Evolutionary conservation across 2,888 invertebrate genomes (phyloP).

Genomic region (Asteroscopus sphinx): DNA sequence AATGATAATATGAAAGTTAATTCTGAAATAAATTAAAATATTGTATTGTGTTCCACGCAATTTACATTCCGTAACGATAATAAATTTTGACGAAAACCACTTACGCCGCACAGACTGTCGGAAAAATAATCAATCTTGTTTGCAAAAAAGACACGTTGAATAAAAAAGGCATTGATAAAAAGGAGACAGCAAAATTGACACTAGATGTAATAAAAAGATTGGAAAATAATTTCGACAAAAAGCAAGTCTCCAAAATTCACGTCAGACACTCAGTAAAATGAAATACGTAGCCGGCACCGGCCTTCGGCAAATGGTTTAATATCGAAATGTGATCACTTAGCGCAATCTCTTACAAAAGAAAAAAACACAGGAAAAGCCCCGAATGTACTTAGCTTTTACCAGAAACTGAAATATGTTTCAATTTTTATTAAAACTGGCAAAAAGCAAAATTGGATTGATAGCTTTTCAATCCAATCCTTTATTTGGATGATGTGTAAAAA

Average conservation of each 20-base stretch:
- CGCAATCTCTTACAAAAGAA: conserved; percentile 89
- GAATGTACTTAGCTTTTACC: conserved; percentile 85
- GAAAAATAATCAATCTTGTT: conserved; percentile 53
- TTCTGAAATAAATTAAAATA: conserved; percentile 51
- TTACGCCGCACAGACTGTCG: conserved; percentile 30
- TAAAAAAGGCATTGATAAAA: conserved; percentile 60
- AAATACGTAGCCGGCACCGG: conserved; percentile 88
- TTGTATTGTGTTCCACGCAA: conserved; percentile 40
- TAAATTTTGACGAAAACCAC: conserved; percentile 39
- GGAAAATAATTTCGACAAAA: conserved; percentile 87
- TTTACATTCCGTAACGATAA: conserved; percentile 33
- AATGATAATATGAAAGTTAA: conserved; percentile 61
- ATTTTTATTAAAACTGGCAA: conserved; percentile 80
- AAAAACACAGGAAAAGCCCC: conserved; percentile 81
- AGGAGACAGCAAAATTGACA: conserved; percentile 76
- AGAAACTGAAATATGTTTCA: conserved; percentile 85
- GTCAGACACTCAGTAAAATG: conserved; percentile 90
- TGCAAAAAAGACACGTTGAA: conserved; percentile 52
- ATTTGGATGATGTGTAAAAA: conserved; percentile 65
- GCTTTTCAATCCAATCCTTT: conserved; percentile 73
- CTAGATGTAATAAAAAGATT: conserved; percentile 83
- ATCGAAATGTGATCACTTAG: conserved; percentile 90
- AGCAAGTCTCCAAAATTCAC: conserved; percentile 87
- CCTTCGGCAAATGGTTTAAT: conserved; percentile 89
- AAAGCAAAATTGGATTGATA: conserved; percentile 77